These are phyloP conservation scores for Drosophila azteca DNA, from an alignment of 1,140 invertebrate genomes.

Conservation along the genomic window DNA sequence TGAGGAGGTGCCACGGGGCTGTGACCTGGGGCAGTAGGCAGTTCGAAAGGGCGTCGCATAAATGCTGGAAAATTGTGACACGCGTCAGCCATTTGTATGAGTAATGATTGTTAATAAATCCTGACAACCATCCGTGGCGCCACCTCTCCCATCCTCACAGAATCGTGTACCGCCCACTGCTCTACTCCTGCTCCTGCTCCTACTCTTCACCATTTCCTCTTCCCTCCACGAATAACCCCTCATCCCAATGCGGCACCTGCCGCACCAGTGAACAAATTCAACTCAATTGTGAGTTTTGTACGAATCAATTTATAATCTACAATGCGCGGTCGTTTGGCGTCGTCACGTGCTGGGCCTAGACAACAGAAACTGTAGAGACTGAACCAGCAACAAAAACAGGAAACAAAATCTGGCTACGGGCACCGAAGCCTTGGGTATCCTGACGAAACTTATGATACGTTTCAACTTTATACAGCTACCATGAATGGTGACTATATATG, in stretches of 20 bases:
- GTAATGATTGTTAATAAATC: constrained; percentile 83
- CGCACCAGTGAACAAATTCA: constrained; percentile 66
- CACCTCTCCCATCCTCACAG: too few relatives aligned
- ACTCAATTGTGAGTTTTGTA: constrained; percentile 78
- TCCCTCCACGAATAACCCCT: constrained; percentile 19
- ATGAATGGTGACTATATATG: too few relatives aligned
- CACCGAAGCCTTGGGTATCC: too few relatives aligned
- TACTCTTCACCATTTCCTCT: neutral
- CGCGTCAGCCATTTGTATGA: constrained; percentile 81
- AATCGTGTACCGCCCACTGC: neutral
- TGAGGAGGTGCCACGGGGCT: constrained; percentile 1
- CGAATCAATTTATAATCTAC: constrained; percentile 81
- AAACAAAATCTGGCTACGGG: neutral
- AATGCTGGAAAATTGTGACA: constrained; percentile 81
- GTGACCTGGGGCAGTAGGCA: constrained; percentile 49
- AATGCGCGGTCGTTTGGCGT: constrained; percentile 59
- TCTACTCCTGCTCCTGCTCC: neutral
- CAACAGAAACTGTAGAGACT: constrained; percentile 25
- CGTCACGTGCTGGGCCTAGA: constrained; percentile 69
- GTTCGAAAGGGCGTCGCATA: constrained; percentile 77
- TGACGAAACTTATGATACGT: too few relatives aligned
- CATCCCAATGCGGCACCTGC: constrained; percentile 35
- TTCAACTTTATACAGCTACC: too few relatives aligned
- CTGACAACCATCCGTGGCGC: constrained; percentile 36
- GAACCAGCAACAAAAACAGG: constrained; percentile 4